phyloP scores from a whole-genome alignment of 2,888 invertebrate genomes.

The Pristionchus mayeri region DNA sequence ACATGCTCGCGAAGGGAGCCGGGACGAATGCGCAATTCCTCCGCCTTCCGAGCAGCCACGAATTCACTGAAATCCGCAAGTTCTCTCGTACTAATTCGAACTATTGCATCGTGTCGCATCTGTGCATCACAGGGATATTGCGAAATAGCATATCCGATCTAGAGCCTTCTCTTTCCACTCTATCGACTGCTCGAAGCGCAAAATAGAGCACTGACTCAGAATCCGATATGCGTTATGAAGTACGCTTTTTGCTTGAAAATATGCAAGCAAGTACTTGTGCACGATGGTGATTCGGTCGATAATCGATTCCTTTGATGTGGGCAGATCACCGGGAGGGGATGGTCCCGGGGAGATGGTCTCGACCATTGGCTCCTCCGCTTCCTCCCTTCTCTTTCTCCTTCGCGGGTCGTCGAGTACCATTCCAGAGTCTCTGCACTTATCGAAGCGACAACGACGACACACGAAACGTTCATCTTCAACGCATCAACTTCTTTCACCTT shows the following conservation, averaged over 20 bases:
- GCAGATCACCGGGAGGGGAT: not conserved
- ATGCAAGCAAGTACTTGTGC: not conserved
- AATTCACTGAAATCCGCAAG: no score
- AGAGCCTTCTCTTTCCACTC: no score
- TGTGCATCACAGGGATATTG: not conserved
- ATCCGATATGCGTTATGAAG: no score
- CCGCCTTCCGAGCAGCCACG: no score
- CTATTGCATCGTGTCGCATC: no score
- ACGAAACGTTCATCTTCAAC: not conserved
- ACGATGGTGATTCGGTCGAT: not conserved
- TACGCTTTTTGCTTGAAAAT: no score
- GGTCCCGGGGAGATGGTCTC: no score
- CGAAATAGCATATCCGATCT: no score
- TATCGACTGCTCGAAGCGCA: no score
- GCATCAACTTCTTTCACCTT: not conserved
- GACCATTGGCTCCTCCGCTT: not conserved
- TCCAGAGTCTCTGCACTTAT: not conserved
- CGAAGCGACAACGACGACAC: constrained; percentile 26
- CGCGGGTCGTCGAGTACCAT: not conserved
- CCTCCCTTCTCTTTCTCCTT: not conserved
- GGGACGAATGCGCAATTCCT: not conserved
- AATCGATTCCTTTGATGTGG: not conserved
- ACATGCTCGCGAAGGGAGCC: not conserved
- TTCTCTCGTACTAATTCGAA: not conserved
- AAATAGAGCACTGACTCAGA: no score